Evolutionary conservation across 2,113 vertebrate species (phyloP), one percentile per base, ranked within the genome.

Genomic region (Chinchilla lanigera): DNA sequence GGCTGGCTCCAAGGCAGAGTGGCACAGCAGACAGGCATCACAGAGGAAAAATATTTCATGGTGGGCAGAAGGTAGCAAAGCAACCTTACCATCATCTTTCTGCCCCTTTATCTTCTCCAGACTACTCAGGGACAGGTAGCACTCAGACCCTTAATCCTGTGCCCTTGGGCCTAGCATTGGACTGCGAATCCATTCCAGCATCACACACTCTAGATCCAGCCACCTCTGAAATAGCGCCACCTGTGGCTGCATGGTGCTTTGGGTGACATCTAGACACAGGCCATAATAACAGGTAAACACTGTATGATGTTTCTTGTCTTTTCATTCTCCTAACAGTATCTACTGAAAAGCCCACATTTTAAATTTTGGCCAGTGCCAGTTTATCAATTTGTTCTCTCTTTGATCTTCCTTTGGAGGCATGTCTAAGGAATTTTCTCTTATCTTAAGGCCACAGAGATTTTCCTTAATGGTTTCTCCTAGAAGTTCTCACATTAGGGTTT

Each of bases 311-410:
- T n/a, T 14, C 69, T 83, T 94, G 19, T 38, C 33, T 35, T 90
- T 81, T 95, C 30, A 80, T 86, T 86, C 54, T 81, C 38, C 93
- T 81, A 96, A 73, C 3, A 28, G 35, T 71, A 41, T 71, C 44
- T 89, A 78, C n/a, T 9, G 11, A 85, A 90, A 41, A 58, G 47
- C 5, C 38, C 35, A 60, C 44, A 26, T 81, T 91, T 90, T 86
- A 19, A 35, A 85, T 85, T 78, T 90, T 91, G 63, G 71, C 58
- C 20, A 92, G 81, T 28, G 17, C 7, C 10, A 73, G 54, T 73
- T 63, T 61, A 87, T 44, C 33, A 81, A 17, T 28, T 63, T 92
- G 19, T 86, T 73, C 63, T 81, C 92, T 73, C 16, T 44, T 73
- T 11, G 50, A 71, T 22, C 35, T 90, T 80, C 9, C 63, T 80